Conservation (phyloP, 2,888 invertebrate species). For the Pseudococcus viburni region DNA sequence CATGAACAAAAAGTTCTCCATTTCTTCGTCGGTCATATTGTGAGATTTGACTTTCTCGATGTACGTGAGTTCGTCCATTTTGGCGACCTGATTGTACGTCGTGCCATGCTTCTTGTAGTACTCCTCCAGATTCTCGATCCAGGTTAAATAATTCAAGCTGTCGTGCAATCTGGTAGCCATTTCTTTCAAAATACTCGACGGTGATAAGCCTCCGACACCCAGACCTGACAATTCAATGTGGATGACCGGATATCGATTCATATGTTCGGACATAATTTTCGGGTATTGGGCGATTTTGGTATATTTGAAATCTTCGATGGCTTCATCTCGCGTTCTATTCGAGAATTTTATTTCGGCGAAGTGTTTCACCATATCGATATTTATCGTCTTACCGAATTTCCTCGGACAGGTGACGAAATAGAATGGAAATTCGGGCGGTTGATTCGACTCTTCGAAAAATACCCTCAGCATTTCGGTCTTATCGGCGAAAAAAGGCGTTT, state of each 20-base stretch:
- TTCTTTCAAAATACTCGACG: neutral
- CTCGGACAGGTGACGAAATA: conserved; percentile 23
- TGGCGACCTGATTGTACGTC: neutral
- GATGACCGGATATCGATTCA: conserved; percentile 31
- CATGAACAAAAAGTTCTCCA: neutral
- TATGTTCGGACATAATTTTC: neutral
- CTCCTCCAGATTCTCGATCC: neutral
- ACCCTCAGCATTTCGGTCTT: conserved; percentile 10
- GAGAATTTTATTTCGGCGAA: neutral
- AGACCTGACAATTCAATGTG: neutral
- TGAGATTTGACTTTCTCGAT: neutral
- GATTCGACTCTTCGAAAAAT: neutral
- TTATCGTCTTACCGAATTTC: neutral
- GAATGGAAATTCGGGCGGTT: neutral
- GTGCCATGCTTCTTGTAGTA: neutral
- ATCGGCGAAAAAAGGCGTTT: neutral
- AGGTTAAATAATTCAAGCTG: conserved; percentile 5
- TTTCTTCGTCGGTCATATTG: neutral
- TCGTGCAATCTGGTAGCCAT: conserved; percentile 12
- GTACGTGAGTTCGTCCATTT: neutral
- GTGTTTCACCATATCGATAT: conserved; percentile 13
- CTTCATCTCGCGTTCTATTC: neutral
- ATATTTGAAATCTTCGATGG: neutral
- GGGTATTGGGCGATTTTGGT: neutral
- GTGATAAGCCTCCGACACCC: neutral